phyloP scores from a whole-genome alignment of 1,140 invertebrate genomes.

The Helicoverpa armigera region DNA sequence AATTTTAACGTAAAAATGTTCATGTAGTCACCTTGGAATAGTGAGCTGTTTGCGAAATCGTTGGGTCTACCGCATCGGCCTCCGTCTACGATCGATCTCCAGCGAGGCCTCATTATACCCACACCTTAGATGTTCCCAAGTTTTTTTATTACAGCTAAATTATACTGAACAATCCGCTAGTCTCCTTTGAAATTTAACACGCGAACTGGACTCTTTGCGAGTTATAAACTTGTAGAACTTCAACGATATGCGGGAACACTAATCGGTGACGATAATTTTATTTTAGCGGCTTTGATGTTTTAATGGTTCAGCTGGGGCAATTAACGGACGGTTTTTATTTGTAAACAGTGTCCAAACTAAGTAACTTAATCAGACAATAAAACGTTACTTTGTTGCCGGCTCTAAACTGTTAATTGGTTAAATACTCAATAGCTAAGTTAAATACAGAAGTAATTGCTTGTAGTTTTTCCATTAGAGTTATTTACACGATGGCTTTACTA shows the following conservation, averaged over 20 bases:
- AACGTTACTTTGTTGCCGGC: neutral
- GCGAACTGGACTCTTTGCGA: conserved; percentile 12
- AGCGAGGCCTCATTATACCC: conserved; percentile 37
- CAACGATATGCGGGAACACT: neutral
- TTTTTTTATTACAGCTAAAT: conserved; percentile 44
- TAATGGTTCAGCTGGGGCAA: neutral
- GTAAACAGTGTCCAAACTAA: neutral
- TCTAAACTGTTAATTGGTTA: neutral
- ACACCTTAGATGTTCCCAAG: conserved; percentile 36
- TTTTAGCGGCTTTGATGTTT: conserved; percentile 6
- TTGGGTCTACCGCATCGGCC: conserved; percentile 69
- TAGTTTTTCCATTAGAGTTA: too few species aligned
- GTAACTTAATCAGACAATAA: neutral
- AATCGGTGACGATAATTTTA: neutral
- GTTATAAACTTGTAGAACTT: conserved; percentile 29
- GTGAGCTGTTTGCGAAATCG: conserved; percentile 70
- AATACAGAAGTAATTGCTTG: too few species aligned
- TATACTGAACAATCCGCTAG: conserved; percentile 24
- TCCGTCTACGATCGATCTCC: conserved; percentile 48
- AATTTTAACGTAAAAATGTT: conserved; percentile 73
- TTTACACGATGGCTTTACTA: too few species aligned
- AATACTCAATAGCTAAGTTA: too few species aligned
- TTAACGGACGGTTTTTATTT: neutral
- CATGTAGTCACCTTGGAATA: conserved; percentile 72
- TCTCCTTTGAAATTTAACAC: conserved; percentile 40